These are phyloP conservation scores for Plecturocebus donacophilus DNA, from an alignment of 2,113 vertebrate genomes.

Conservation along the genomic window DNA sequence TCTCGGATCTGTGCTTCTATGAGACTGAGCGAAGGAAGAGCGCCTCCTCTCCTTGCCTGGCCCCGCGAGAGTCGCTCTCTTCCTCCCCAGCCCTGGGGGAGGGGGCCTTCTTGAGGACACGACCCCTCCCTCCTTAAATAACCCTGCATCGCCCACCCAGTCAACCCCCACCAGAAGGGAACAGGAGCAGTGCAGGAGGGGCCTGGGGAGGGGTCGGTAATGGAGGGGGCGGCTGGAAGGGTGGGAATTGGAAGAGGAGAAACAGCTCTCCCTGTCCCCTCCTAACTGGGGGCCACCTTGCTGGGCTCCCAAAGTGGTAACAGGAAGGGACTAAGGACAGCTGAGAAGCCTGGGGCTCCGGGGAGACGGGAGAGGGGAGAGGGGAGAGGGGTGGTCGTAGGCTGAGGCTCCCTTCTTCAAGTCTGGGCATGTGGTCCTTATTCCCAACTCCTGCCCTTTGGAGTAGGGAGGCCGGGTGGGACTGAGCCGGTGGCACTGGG, in stretches of 20 bases:
- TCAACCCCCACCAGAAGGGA: neutral
- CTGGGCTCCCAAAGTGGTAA: neutral
- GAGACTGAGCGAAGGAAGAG: neutral
- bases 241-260: neutral
- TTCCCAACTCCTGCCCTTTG: conserved; percentile 63
- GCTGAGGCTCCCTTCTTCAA: neutral
- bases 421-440: conserved; percentile 31
- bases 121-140: conserved; percentile 14
- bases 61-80: neutral
- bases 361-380: neutral
- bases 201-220: neutral
- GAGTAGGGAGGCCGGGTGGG: neutral
- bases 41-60: neutral
- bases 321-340: neutral
- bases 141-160: neutral
- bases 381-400: neutral
- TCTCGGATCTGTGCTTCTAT: neutral
- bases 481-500: neutral
- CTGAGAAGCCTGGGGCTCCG: neutral
- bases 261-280: neutral
- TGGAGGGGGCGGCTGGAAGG: neutral
- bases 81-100: neutral
- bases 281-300: neutral
- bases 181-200: neutral
- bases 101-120: conserved; percentile 42